A percentile compares a stretch with the other conserved stretches of the same genome.
These are phyloP conservation scores for Xanthostigma xanthostigma DNA, from an alignment of 2,888 invertebrate species.

Conservation along the genomic window DNA sequence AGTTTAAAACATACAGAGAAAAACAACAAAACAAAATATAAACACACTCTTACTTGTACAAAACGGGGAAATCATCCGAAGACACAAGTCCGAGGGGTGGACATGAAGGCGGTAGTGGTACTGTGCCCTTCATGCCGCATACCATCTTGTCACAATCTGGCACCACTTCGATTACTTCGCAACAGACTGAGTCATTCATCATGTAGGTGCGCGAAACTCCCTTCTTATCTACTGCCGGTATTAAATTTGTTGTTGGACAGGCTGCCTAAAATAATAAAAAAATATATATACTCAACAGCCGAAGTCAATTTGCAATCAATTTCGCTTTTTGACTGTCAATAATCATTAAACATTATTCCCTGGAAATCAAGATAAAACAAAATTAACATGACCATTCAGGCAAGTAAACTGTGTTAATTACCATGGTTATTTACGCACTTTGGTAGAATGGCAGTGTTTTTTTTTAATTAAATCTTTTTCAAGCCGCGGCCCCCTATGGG, in stretches of 20 bases:
- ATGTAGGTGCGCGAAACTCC: slow-evolving; percentile 62
- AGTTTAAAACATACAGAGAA: slow-evolving; percentile 6
- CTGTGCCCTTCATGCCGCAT: slow-evolving; percentile 70
- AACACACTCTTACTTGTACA: slow-evolving; percentile 59
- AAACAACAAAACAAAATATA: not conserved
- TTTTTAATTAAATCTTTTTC: too few species aligned
- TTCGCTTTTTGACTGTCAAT: too few species aligned
- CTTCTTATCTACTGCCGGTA: slow-evolving; percentile 66
- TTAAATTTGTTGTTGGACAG: slow-evolving; percentile 52
- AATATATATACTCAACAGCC: not conserved
- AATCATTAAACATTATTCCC: not conserved
- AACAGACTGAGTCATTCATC: slow-evolving; percentile 73
- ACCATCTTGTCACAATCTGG: slow-evolving; percentile 78
- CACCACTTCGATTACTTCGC: slow-evolving; percentile 75
- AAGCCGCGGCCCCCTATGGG: too few species aligned
- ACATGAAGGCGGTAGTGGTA: slow-evolving; percentile 50
- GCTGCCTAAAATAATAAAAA: slow-evolving; percentile 34
- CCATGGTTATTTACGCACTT: too few species aligned
- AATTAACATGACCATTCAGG: too few species aligned
- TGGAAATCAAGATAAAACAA: not conserved
- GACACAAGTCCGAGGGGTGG: slow-evolving; percentile 70
- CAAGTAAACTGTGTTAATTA: too few species aligned
- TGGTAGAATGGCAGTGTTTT: too few species aligned
- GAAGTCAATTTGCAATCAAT: not conserved
- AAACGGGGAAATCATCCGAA: slow-evolving; percentile 63